phyloP scores from a whole-genome alignment of 2,113 vertebrate species.

The Apeltes quadracus region DNA sequence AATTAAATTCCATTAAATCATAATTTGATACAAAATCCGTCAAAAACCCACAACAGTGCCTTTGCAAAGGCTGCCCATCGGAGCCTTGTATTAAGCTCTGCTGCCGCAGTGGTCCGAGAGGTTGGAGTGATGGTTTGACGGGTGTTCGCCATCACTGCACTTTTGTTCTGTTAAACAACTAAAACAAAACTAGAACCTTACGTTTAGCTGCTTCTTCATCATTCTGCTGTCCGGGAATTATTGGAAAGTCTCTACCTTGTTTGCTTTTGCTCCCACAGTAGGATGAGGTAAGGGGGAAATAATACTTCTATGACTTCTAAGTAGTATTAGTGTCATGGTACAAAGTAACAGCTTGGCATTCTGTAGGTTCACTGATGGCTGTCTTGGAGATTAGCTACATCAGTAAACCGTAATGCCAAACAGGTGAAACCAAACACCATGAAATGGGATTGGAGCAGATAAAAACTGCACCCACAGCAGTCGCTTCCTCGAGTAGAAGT shows the following conservation, averaged over 20 bases:
- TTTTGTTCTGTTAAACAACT: not conserved
- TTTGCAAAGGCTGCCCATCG: not conserved
- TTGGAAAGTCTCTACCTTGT: constrained; percentile 30
- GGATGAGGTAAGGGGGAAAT: not conserved
- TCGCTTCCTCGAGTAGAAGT: constrained; percentile 28
- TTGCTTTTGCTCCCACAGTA: constrained; percentile 17
- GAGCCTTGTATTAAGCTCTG: not conserved
- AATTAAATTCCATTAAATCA: not conserved
- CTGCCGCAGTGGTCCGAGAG: not conserved
- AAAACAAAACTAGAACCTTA: not conserved
- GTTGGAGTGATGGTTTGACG: not conserved
- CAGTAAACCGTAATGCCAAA: constrained; percentile 61
- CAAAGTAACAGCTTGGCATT: constrained; percentile 43
- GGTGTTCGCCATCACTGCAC: not conserved
- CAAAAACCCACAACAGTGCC: not conserved
- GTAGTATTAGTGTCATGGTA: constrained; percentile 49
- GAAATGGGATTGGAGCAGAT: constrained; percentile 66
- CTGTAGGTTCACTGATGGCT: constrained; percentile 57
- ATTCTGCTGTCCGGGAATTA: not conserved
- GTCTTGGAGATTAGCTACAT: constrained; percentile 62
- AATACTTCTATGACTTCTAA: constrained; percentile 47
- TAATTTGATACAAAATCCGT: no score
- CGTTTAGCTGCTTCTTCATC: not conserved
- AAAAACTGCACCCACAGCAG: constrained; percentile 53
- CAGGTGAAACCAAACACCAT: constrained; percentile 58